Evolutionary conservation across 2,888 invertebrate genomes (phyloP), one percentile per base, ranked within the genome.

Genomic region (Melipona bicolor): DNA sequence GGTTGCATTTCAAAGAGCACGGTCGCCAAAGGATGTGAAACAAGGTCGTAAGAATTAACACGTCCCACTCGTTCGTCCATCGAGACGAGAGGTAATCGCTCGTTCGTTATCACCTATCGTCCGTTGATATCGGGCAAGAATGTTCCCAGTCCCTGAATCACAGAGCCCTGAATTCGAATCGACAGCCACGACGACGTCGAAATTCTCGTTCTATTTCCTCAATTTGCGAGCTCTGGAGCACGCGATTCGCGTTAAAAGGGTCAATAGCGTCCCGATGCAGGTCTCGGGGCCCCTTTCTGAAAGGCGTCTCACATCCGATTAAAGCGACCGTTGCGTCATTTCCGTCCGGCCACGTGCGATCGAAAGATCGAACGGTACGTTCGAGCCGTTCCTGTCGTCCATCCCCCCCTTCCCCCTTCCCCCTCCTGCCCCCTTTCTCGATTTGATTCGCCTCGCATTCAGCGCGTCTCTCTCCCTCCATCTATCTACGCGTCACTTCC

Each of bases 401-500:
- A n/a, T 80, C 32, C 32, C 2, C 32, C 32, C 75, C 80, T 85
- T 3, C 32, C 32, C 32, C 2, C 32, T 2, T 32, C 32, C 2
- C 36, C 36, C 6, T 9, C 72, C 80, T 79, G 0, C 6, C 72
- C 81, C 79, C 75, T 81, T 85, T 84, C 86, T 84, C 77, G 81
- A 83, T 85, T 79, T 71, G 89, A 90, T 91, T 91, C 88, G 81
- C 24, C 80, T 77, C 80, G 89, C 88, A 90, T 91, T 91, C 89
- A 89, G 59, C 83, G 85, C 85, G 90, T 85, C 32, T 32, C 32
- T 32, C 32, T 32, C 32, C 0, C 32, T 32, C 32, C 24, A 32
- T 32, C 92, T 90, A 91, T 89, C 91, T 88, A 86, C 87, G 89
- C 90, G 89, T 92, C 92, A 91, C 90, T 93, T 93, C 92, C 91